Evolutionary conservation across 2,888 invertebrate genomes (phyloP).

Genomic region (Trissoscelio sp.): DNA sequence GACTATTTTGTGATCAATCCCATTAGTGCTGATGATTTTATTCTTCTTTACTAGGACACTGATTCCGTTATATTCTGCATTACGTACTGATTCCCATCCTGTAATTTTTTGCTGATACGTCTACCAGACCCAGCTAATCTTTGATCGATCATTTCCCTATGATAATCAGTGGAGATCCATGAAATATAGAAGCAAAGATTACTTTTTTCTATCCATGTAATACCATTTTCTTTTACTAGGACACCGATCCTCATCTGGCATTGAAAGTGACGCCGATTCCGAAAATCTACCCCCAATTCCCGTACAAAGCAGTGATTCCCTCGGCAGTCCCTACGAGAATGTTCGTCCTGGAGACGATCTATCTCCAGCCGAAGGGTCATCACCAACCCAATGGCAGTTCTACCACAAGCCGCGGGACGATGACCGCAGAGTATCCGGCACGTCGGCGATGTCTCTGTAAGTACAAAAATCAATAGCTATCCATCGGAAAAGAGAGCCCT

Average conservation of each 20-base stretch:
- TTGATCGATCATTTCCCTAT: too few species aligned
- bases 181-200: too few species aligned
- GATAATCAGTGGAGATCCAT: too few species aligned
- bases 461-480: conserved; percentile 74
- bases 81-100: too few species aligned
- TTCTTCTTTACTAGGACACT: too few species aligned
- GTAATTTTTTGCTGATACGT: too few species aligned
- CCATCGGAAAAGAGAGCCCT: neutral
- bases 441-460: conserved; percentile 86
- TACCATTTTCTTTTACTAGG: conserved; percentile 72
- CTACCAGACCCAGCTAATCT: too few species aligned
- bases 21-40: too few species aligned
- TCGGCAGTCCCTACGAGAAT: conserved; percentile 88
- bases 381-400: conserved; percentile 85
- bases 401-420: conserved; percentile 85
- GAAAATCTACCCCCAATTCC: conserved; percentile 88
- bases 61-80: too few species aligned
- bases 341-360: conserved; percentile 85
- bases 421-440: conserved; percentile 85
- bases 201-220: too few species aligned
- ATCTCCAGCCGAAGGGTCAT: conserved; percentile 85
- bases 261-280: conserved; percentile 86
- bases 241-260: conserved; percentile 81
- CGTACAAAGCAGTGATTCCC: conserved; percentile 85
- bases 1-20: too few species aligned